Evolutionary conservation across 92 coral and sea anemone genomes (phyloP), one percentile per base, ranked within the genome.

Genomic region (Zoanthus gigantus): DNA sequence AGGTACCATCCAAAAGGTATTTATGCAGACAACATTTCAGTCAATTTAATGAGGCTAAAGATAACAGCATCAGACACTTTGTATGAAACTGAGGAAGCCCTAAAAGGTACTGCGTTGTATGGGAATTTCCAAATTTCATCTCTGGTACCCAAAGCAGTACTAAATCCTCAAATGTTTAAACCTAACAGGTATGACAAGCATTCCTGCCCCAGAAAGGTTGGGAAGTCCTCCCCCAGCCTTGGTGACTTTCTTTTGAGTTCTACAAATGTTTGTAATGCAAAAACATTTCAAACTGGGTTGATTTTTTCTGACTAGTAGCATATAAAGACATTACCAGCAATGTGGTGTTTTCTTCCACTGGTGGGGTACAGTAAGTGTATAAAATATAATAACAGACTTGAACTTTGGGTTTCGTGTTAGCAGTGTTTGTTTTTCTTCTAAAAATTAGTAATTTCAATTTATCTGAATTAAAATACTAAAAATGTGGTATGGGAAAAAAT

Each of bases 291-390:
- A 66, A 65, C 28, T 12, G 6, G 30, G 7, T 9, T 13, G 23
- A 4, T 65, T 81, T 81, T 63, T 52, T 81, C 85, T 66, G 85
- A 81, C 18, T 68, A 65, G 85, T 65, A 47, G 85, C 58, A 15
- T 65, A 17, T 65, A 17, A 45, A n/a, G 52, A 31, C 12, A 50
- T 30, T 81, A 30, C 17, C 17, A 23, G 9, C 72, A 63, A 65
- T 18, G 56, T 66, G 47, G 15, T 81, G 50, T 10, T 37, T 81
- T 7, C 17, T 66, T 65, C 47, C 85, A 42, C 53, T 11, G 30
- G 23, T 81, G 57, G 30, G 65, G 85, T 81, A 66, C 46, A 69
- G 30, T 2, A 37, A 37, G 42, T 50, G 56, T 50, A 81, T 79
- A 46, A 81, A 78, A 66, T 18, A 44, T 54, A 10, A 66, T 17